Conservation (phyloP, 2,113 vertebrate species). For the Aldabrachelys gigantea region DNA sequence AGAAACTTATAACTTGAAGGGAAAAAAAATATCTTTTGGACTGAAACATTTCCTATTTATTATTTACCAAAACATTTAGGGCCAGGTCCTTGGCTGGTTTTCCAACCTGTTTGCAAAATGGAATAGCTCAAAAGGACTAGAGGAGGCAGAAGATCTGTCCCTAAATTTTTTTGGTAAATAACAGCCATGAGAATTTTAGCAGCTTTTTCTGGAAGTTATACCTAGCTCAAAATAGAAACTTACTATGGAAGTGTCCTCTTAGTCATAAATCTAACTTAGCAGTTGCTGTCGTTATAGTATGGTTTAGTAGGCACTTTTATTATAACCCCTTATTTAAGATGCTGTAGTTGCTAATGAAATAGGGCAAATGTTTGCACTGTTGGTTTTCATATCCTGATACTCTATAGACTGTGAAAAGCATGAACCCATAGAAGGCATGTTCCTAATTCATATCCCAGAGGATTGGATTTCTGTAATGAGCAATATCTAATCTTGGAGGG, state of each 20-base stretch:
- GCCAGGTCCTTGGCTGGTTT: background rate
- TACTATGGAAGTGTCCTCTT: background rate
- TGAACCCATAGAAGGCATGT: conserved; percentile 46
- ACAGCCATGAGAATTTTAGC: background rate
- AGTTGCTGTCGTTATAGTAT: background rate
- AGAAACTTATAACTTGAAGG: background rate
- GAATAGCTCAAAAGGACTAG: background rate
- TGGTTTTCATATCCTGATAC: conserved; percentile 44
- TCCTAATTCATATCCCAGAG: conserved; percentile 36
- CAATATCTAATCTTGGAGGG: conserved; percentile 44
- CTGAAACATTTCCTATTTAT: background rate
- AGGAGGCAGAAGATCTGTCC: background rate
- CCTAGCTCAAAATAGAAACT: background rate
- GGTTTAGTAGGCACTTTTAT: background rate
- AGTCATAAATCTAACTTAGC: background rate
- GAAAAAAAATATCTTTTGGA: background rate
- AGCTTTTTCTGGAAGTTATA: background rate
- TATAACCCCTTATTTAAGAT: background rate
- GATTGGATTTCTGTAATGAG: conserved; percentile 60
- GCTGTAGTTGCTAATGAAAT: background rate
- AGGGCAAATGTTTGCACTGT: conserved; percentile 30
- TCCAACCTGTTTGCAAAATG: background rate
- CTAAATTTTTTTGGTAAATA: background rate
- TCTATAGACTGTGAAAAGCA: conserved; percentile 63
- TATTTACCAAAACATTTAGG: background rate